Conservation (phyloP, 2,888 invertebrate genomes). For the Cyrtodaria siliqua region DNA sequence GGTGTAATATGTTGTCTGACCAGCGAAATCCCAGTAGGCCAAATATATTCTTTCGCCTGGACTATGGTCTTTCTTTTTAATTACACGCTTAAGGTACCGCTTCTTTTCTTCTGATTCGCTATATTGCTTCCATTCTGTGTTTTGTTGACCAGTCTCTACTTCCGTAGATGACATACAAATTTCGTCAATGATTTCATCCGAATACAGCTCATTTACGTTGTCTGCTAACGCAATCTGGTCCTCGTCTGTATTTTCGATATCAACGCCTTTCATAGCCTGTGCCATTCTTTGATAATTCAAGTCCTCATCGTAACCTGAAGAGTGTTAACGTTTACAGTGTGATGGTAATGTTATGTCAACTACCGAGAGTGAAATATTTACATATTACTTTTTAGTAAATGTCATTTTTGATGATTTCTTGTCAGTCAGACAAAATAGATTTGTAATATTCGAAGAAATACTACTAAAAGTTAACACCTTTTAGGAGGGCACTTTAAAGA, state of each 20-base stretch:
- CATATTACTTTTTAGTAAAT: too few species aligned
- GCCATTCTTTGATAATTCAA: conserved; percentile 40
- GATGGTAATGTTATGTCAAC: too few species aligned
- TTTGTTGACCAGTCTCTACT: too few species aligned
- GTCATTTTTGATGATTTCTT: too few species aligned
- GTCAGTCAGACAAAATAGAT: too few species aligned
- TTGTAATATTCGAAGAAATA: too few species aligned
- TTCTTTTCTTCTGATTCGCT: not conserved
- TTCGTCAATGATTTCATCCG: too few species aligned
- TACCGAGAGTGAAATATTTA: too few species aligned
- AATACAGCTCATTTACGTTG: not conserved
- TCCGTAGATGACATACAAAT: not conserved
- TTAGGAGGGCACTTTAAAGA: too few species aligned
- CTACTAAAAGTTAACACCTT: too few species aligned
- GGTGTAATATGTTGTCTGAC: conserved; percentile 36
- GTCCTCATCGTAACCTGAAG: conserved; percentile 32
- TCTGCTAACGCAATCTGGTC: not conserved
- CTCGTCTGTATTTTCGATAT: not conserved
- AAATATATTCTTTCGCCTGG: conserved; percentile 25
- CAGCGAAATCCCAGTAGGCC: conserved; percentile 46
- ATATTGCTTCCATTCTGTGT: not conserved
- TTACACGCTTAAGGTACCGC: not conserved
- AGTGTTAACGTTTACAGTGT: too few species aligned
- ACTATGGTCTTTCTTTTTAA: not conserved
- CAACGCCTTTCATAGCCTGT: conserved; percentile 5